Percentiles rank a stretch among this genome's conserved stretches.
Conservation (phyloP, 2,797 vertebrate species). For the Poeciliopsis infans region DNA sequence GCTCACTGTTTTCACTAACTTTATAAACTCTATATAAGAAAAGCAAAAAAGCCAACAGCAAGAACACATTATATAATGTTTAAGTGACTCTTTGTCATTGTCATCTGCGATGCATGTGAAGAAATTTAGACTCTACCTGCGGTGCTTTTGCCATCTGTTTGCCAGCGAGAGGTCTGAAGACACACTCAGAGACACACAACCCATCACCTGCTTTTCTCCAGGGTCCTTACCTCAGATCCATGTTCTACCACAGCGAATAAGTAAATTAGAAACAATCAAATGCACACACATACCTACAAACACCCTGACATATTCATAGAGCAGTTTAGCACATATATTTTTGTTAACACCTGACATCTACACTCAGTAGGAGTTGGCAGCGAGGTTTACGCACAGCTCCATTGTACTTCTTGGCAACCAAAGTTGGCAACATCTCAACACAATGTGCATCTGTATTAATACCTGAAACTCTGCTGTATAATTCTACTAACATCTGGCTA, state of each 20-base stretch:
- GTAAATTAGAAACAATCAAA: slow-evolving; percentile 19
- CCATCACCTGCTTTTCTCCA: slow-evolving; percentile 45
- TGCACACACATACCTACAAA: not conserved
- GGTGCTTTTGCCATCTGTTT: slow-evolving; percentile 72
- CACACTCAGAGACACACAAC: slow-evolving; percentile 21
- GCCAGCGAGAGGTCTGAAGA: slow-evolving; percentile 63
- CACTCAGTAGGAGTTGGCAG: slow-evolving; percentile 45
- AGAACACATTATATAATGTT: not conserved
- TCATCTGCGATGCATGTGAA: slow-evolving; percentile 57
- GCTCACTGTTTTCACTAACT: not conserved
- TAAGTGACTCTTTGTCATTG: slow-evolving; percentile 31
- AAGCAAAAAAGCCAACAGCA: no score
- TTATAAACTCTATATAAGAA: not conserved
- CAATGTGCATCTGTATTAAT: slow-evolving; percentile 17
- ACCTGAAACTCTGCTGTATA: slow-evolving; percentile 6
- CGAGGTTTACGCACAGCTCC: slow-evolving; percentile 37
- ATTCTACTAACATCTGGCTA: slow-evolving; percentile 1
- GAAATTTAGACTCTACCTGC: slow-evolving; percentile 62
- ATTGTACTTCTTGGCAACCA: slow-evolving; percentile 21
- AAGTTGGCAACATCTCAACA: slow-evolving; percentile 17
- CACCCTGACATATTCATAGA: not conserved
- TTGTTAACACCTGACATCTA: slow-evolving; percentile 31
- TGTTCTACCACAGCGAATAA: slow-evolving; percentile 25
- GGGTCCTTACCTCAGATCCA: slow-evolving; percentile 37
- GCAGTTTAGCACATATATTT: not conserved